Conservation (phyloP, 2,113 vertebrate genomes). For the Tursiops truncatus region DNA sequence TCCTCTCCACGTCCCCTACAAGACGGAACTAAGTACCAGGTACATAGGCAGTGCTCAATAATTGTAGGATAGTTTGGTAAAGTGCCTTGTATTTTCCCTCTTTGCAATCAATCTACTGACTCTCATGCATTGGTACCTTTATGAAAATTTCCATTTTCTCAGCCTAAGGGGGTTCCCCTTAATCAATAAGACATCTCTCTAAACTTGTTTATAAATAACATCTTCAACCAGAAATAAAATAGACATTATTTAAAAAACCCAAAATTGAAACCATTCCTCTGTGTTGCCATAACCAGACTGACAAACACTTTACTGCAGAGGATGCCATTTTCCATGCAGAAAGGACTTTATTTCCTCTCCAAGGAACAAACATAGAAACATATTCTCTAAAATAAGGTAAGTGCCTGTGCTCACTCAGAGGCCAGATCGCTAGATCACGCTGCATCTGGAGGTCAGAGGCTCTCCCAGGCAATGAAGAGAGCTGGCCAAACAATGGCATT, state of each 20-base stretch:
- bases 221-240: constrained; percentile 33
- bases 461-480: constrained; percentile 56
- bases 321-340: constrained; percentile 36
- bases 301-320: not conserved
- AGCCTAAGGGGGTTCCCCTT: not conserved
- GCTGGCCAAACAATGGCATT: constrained; percentile 44
- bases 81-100: not conserved
- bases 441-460: constrained; percentile 24
- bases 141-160: not conserved
- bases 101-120: not conserved
- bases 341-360: constrained; percentile 53
- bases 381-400: constrained; percentile 64
- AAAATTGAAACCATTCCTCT: not conserved
- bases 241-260: not conserved
- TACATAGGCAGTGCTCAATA: not conserved
- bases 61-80: not conserved
- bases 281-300: not conserved
- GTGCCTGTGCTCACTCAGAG: constrained; percentile 9
- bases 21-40: not conserved
- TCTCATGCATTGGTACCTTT: not conserved
- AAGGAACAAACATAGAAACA: not conserved
- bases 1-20: accelerated
- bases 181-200: not conserved
- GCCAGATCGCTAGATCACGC: constrained; percentile 66
- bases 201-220: not conserved